Base-by-base conservation (phyloP, 2,888 invertebrate species). In the Mechanitis mazaeus region DNA sequence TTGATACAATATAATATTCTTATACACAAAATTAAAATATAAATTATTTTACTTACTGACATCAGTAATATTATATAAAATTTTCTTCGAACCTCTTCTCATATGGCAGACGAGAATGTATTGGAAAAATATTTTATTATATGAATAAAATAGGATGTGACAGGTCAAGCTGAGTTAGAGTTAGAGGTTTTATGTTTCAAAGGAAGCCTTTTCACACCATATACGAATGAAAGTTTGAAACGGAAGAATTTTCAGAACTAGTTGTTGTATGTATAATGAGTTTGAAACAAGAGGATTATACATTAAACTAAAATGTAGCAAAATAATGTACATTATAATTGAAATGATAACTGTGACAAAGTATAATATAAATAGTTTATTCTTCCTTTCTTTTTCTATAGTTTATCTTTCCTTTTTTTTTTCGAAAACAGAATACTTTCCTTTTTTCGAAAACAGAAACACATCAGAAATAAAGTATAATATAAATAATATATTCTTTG, bases 161-260 rank as follows among this genome's bases (percentile, higher is more conserved):
- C 56, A 50, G 57, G 35, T 57, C 47, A 38, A 59, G 50, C 56
- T 35, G 50, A 56, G 53, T 20, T 20, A 20, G 20, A 45, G 59
- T 31, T 55, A 28, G 56, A 59, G 59, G 58, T 55, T 64, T 66
- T 67, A 66, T 58, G 62, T 64, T 63, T 61, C 63, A 61, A 62
- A 56, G 46, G 60, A 33, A 53, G 59, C 61, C 55, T 55, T 66
- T 64, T 58, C 66, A 61, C 60, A 62, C 61, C 55, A 63, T 60
- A 63, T 64, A 64, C 63, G 60, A 64, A 56, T 59, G 61, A 63
- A 60, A 65, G 58, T 63, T 64, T 64, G 67, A 64, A 65, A 61
- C 60, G 60, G 59, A 60, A 55, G 58, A 53, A 63, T 56, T 60
- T 63, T 60, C 46, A 45, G 33, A 45, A 11, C 28, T 50, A 31